phyloP scores from a whole-genome alignment of 2,797 vertebrate species.

The Peromyscus nudipes region DNA sequence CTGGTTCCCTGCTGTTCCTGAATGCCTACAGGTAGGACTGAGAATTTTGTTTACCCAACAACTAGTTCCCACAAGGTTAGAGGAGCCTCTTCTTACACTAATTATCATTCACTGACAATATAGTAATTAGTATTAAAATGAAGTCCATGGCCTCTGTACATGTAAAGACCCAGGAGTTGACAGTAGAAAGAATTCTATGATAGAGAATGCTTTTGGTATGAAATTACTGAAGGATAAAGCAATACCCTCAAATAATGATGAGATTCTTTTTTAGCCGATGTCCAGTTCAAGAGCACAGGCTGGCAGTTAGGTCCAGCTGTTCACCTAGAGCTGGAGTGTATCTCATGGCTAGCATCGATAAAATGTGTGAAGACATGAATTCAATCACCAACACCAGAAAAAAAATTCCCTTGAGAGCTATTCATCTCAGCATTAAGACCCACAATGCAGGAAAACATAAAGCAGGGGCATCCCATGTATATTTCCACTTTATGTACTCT shows the following conservation, averaged over 20 bases:
- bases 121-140: not conserved
- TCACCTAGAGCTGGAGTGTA: not conserved
- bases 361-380: not conserved
- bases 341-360: not conserved
- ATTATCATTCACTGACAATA: not conserved
- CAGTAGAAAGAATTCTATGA: not conserved
- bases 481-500: conserved; percentile 9
- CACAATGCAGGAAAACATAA: not conserved
- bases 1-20: not conserved
- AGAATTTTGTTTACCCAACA: not conserved
- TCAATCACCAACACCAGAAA: not conserved
- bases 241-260: not conserved
- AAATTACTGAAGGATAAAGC: not conserved
- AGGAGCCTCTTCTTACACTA: not conserved
- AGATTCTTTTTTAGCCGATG: not conserved
- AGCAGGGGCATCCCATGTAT: not conserved
- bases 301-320: not conserved
- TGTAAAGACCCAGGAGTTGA: not conserved
- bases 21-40: not conserved
- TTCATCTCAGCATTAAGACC: not conserved
- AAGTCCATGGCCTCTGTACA: not conserved
- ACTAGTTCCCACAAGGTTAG: not conserved
- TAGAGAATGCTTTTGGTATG: not conserved
- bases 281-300: not conserved
- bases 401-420: not conserved